Base-by-base conservation (phyloP, 2,113 vertebrate genomes). In the Oreocharis arfaki region DNA sequence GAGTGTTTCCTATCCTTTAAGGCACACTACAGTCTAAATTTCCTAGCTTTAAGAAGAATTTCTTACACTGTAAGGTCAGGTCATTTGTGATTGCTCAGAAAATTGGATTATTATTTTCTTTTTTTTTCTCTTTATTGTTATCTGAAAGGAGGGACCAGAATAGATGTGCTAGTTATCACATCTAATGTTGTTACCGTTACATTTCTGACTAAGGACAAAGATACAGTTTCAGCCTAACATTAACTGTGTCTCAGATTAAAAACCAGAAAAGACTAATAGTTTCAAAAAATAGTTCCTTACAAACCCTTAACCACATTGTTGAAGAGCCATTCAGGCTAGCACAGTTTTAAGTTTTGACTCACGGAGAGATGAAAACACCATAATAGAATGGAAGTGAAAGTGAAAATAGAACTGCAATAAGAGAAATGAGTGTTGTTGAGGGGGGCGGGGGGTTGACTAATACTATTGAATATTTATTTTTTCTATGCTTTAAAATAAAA, bases 361-460 rank as follows among this genome's bases (percentile, higher is more conserved):
- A 49, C 61, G 59, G 47, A 27, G 42, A 61, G 47, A 80, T 50
- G 17, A 89, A 74, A 71, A 46, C 15, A 80, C 23, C n/a, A 18
- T 52, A 69, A 73, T 13, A 90, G 18, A 39, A 53, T 3, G 16
- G 59, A 96, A 15, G 4, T 41, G 18, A 60, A 96, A 15, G 4
- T 41, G 18, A 60, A 83, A 93, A 63, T 23, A 37, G 68, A 89
- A 67, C 22, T 67, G 8, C 37, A n/a, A 11, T 21, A 63, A 55
- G 23, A 69, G 37, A 78, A 92, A 69, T 26, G 4, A 0, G 1
- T 49, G 11, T 27, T 5, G 1, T 15, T 13, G 3, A 4, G 6
- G 8, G 3, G 3, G 2, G 10, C 11, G 14, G 6, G 23, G n/a
- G 7, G 7, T 14, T 18, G 33, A 46, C 5, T 59, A 78, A 71